Conservation (phyloP, 2,113 vertebrate genomes). For the Apus apus region DNA sequence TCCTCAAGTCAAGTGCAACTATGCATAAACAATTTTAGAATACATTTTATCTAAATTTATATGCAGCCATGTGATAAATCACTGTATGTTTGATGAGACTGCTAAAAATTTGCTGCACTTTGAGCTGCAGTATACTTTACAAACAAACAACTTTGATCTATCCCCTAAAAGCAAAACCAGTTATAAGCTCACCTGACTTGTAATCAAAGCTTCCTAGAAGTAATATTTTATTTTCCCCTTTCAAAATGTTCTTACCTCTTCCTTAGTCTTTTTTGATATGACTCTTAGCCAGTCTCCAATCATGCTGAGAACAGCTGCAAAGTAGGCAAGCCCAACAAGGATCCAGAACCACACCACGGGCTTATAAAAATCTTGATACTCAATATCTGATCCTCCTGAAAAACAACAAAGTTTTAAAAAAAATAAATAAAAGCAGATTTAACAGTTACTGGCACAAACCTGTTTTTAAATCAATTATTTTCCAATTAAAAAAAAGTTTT, state of each 20-base stretch:
- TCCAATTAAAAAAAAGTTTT: background rate
- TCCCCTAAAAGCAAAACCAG: background rate
- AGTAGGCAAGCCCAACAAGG: constrained; percentile 97
- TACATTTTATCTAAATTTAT: background rate
- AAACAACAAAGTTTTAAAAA: background rate
- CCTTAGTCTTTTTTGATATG: constrained; percentile 98
- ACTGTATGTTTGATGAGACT: background rate
- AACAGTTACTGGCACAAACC: background rate
- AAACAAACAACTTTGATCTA: background rate
- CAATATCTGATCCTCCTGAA: constrained; percentile 88
- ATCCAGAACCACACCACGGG: constrained; percentile 99
- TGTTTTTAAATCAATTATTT: background rate
- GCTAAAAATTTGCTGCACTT: background rate
- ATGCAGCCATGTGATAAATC: background rate
- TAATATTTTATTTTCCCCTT: background rate
- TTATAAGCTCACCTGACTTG: background rate
- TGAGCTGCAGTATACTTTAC: background rate
- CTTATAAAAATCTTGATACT: constrained; percentile 95
- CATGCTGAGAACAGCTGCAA: constrained; percentile 98
- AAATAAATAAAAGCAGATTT: background rate
- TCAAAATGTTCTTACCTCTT: constrained; percentile 85
- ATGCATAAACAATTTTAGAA: background rate
- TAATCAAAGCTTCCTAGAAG: background rate
- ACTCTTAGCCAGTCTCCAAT: constrained; percentile 98
- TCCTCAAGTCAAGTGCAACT: background rate